Percentiles rank a stretch among this genome's conserved stretches.
Conservation (phyloP, 1,140 invertebrate species). For the Drosophila kohkoa region DNA sequence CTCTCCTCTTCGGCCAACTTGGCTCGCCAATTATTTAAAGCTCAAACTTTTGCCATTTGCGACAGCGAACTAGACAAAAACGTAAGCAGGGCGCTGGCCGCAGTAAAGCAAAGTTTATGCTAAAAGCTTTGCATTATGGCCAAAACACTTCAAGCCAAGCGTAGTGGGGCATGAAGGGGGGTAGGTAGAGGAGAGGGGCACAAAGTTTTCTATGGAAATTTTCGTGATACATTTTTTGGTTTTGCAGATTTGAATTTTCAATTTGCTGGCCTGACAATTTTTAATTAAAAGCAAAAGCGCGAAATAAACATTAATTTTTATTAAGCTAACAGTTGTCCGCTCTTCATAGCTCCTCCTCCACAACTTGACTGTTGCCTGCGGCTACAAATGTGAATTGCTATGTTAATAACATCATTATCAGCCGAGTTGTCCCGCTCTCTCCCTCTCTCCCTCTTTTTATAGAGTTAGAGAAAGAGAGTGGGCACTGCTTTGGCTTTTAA, state of each 20-base stretch:
- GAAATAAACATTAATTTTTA: conserved; percentile 81
- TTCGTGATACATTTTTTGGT: conserved; percentile 66
- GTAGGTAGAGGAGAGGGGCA: no score
- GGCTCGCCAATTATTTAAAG: conserved; percentile 77
- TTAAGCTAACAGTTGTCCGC: conserved; percentile 39
- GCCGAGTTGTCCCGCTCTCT: conserved; percentile 4
- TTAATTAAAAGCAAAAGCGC: conserved; percentile 78
- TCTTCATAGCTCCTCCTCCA: background rate
- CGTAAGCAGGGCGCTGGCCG: conserved; percentile 4
- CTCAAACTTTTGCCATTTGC: conserved; percentile 72
- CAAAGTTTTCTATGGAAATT: conserved; percentile 42
- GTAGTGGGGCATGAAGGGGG: background rate
- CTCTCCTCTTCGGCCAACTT: conserved; percentile 6
- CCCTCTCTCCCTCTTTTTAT: background rate
- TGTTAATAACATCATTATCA: conserved; percentile 82
- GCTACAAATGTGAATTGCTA: conserved; percentile 71
- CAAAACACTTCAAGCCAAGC: conserved; percentile 66
- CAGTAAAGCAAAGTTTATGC: conserved; percentile 64
- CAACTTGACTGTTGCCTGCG: conserved; percentile 17
- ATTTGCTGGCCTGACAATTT: conserved; percentile 74
- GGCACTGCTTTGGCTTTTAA: conserved; percentile 61
- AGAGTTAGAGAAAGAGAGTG: no score
- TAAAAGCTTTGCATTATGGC: conserved; percentile 70
- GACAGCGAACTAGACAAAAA: conserved; percentile 56
- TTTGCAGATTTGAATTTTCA: conserved; percentile 66